Base-by-base conservation (phyloP, 2,797 vertebrate genomes). In the Chiropotes sagulatus region DNA sequence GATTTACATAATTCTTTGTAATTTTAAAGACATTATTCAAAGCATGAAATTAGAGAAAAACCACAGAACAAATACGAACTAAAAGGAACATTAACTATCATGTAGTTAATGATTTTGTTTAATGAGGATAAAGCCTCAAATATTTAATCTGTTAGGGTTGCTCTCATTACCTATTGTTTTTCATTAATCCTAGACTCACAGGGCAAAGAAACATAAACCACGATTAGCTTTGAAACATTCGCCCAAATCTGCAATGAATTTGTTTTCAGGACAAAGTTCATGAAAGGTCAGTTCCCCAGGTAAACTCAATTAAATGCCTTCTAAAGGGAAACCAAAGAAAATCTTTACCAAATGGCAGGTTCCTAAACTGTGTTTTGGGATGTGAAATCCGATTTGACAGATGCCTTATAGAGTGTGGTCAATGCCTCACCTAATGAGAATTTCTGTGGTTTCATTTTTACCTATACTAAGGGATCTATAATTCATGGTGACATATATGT, bases 281-380 rank as follows among this genome's bases (percentile, higher is more conserved):
- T 48, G 19, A 96, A 97, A 97, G 81, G 75, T 57, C 80, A 93
- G 92, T 61, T 98, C 97, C 54, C 72, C 92, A 98, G 97, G 96
- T 98, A 98, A 97, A 93, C 13, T 93, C 10, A 52, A 93, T 97
- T 54, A 97, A 98, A 97, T 92, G 90, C 13, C 78, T 98, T 93
- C 95, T 93, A 92, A 94, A 96, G 88, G 82, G 94, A 98, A 98
- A 97, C 91, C n/a, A 97, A 97, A 97, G 96, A 93, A 97, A 91
- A 97, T 97, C 50, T 97, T 83, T 89, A 97, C 95, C 93, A 97
- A 98, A 94, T 84, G 91, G 82, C 81, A 89, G 11, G 76, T 96
- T 98, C 91, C 93, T 96, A 97, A 94, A 95, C 88, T 97, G 96
- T 94, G n/a, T 82, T 98, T 97, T 93, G 78, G 92, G 97, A 97